Evolutionary conservation across 2,888 invertebrate species (phyloP), one percentile per base, ranked within the genome.

Genomic region (Ditula angustiorana): DNA sequence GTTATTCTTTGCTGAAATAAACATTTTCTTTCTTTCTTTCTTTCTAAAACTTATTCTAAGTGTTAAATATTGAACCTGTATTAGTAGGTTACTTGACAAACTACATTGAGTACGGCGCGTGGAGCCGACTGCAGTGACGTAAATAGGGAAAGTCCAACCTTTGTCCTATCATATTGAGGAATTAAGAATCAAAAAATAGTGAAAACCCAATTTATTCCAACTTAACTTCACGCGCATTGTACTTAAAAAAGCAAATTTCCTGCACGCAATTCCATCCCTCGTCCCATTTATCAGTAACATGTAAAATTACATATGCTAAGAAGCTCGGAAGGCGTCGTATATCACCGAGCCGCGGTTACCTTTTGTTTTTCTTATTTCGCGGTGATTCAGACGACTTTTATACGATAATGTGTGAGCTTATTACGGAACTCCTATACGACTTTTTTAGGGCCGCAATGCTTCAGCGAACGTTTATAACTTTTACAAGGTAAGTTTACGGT

Each of bases 361-460:
- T 52, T n/a, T 35, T 53, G 53, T 53, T 53, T 53, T 53, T 30
- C 53, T 35, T 53, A 53, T 35, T 53, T 21, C 23, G 53, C 53
- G 19, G 53, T 53, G 53, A 53, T 53, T 35, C 21, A 33, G 21
- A 53, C 53, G 50, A 50, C 30, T 30, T 53, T 53, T 53, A 53
- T 53, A 35, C 53, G 53, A 33, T 53, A 53, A 53, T 53, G 35
- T 53, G 35, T 8, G 52, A 52, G 35, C 53, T 35, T 53, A 23
- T 35, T 53, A 53, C 8, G 23, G 8, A 13, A 24, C 23, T 35
- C 53, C 23, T 35, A 23, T 52, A 46, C 24, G 46, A 41, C n/a
- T 46, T n/a, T 46, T 23, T 46, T 46, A 46, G 46, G 46, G 46
- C n/a, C 46, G 4, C 8, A 28, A 41, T 41, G 41, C 41, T 41